A percentile compares a stretch with the other conserved stretches of the same genome.
These are phyloP conservation scores for Nestor notabilis DNA, from an alignment of 2,113 vertebrate genomes.

Conservation along the genomic window DNA sequence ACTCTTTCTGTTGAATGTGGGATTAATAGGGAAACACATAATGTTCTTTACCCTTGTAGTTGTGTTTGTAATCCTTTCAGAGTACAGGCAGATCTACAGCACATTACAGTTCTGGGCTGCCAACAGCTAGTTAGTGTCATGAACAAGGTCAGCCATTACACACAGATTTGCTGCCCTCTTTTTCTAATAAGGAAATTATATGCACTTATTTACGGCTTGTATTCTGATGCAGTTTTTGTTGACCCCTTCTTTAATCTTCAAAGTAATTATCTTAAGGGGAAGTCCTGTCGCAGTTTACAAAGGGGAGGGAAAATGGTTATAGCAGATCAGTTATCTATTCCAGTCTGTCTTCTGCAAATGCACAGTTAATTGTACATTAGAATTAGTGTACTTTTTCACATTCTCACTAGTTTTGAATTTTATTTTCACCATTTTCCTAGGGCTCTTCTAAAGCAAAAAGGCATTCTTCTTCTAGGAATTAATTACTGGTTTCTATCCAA, in stretches of 20 bases:
- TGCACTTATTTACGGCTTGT: neutral
- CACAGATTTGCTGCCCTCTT: neutral
- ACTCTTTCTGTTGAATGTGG: neutral
- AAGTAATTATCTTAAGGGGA: neutral
- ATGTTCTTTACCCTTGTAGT: neutral
- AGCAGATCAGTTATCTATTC: neutral
- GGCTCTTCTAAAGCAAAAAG: neutral
- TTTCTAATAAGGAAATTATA: neutral
- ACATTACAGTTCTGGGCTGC: neutral
- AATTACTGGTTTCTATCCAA: neutral
- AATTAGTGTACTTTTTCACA: neutral
- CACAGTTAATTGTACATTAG: neutral
- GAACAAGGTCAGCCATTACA: neutral
- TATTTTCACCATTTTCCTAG: neutral
- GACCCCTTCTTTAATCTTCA: neutral
- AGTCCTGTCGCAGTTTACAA: neutral
- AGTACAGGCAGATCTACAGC: neutral
- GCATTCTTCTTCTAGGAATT: neutral
- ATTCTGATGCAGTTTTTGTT: neutral
- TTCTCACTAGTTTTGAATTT: neutral
- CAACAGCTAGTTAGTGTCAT: neutral
- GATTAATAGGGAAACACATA: neutral
- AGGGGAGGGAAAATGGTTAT: neutral
- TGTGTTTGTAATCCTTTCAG: neutral
- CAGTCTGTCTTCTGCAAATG: neutral